Evolutionary conservation across 1,140 invertebrate genomes (phyloP), one percentile per base, ranked within the genome.

Genomic region (Zaprionus gabonicus): DNA sequence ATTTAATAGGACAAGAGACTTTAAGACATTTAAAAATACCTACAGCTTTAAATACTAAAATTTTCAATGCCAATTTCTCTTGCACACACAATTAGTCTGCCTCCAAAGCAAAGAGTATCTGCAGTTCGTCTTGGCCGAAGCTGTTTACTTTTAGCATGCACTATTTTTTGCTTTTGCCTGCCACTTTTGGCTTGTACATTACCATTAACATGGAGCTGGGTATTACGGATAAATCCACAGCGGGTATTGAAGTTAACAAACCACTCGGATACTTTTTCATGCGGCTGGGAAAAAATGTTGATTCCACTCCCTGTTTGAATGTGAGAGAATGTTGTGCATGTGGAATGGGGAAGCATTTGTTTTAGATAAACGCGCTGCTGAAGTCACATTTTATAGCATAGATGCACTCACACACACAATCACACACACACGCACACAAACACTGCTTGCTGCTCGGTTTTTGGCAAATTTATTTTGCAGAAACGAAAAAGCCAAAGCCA

Each of bases 251-350:
- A 86, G 91, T 92, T 92, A 92, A 91, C 85, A 92, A 92, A 92
- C 91, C 91, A 87, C 91, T 92, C 74, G 91, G 91, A 92, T 92
- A 92, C 82, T 92, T 92, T 92, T 92, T 92, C 91, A 92, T 92
- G 76, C 91, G 91, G 84, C 82, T 92, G 68, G 91, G 91, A 81
- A 92, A 92, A 82, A 92, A 92, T 71, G 91, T 92, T 78, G 91
- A 92, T 78, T 92, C 91, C 81, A 92, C 91, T 78, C 91, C 91
- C 91, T 92, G 80, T 80, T 80, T 87, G 71, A 84, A 76, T 85
- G 82, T 67, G 82, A 75, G 86, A 79, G 2, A 27, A 27, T 23
- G 23, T 23, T 34, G 31, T 76, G 76, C 57, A 80, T 80, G 38
- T 41, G 38, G 38, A 41, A 41, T 46, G 41, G 36, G 36, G 41